Percentiles rank a stretch among this genome's conserved stretches.
These are phyloP conservation scores for Leuciscus idus DNA, from an alignment of 2,113 vertebrate species.

Conservation along the genomic window DNA sequence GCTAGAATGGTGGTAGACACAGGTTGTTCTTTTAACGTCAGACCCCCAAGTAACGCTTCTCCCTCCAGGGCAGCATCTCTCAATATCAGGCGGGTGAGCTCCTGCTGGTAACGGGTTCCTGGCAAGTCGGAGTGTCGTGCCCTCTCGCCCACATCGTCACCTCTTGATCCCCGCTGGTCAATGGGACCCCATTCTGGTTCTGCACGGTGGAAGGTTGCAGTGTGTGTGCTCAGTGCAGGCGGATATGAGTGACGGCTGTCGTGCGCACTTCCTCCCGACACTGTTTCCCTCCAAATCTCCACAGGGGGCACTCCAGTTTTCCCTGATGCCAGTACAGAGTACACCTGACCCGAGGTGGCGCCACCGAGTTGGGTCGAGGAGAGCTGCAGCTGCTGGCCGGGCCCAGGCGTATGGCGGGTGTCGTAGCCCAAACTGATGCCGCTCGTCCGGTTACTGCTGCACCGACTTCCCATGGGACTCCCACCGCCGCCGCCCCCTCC, in stretches of 20 bases:
- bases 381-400: slow-evolving; percentile 67
- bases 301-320: slow-evolving; percentile 62
- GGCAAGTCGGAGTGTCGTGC: slow-evolving; percentile 77
- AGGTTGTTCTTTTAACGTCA: slow-evolving; percentile 73
- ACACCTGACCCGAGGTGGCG: slow-evolving; percentile 52
- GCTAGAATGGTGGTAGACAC: slow-evolving; percentile 60
- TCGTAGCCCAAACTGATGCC: slow-evolving; percentile 89
- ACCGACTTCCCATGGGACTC: slow-evolving; percentile 82
- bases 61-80: slow-evolving; percentile 73
- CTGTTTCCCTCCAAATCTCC: slow-evolving; percentile 75
- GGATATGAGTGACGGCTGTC: slow-evolving; percentile 87
- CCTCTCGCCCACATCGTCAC: slow-evolving; percentile 69
- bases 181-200: slow-evolving; percentile 68
- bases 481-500: slow-evolving; percentile 80
- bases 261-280: slow-evolving; percentile 64
- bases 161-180: slow-evolving; percentile 60
- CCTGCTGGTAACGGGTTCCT: slow-evolving; percentile 81
- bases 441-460: slow-evolving; percentile 87
- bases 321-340: slow-evolving; percentile 48
- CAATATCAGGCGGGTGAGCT: slow-evolving; percentile 77
- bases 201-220: slow-evolving; percentile 66
- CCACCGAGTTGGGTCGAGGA: slow-evolving; percentile 64
- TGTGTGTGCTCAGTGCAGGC: slow-evolving; percentile 80
- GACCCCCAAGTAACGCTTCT: slow-evolving; percentile 69
- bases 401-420: slow-evolving; percentile 77